These are phyloP conservation scores for Bergia puertoricense DNA, from an alignment of 92 coral and sea anemone genomes.

Conservation along the genomic window DNA sequence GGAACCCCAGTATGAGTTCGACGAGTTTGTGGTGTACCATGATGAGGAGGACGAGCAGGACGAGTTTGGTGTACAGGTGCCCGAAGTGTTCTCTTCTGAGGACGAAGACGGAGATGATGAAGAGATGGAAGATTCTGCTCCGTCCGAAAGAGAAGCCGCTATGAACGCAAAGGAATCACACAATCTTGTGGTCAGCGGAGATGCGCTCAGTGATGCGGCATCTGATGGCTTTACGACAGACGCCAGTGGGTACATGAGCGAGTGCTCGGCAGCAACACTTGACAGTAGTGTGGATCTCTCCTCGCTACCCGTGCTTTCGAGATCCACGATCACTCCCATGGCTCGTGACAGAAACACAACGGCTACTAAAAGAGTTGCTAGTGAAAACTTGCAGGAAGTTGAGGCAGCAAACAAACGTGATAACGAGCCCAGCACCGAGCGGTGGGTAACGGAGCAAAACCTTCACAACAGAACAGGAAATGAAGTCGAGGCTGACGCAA, in stretches of 20 bases:
- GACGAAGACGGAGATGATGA: constrained; percentile 30
- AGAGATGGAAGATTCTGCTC: not conserved
- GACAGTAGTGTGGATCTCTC: constrained; percentile 21
- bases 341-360: not conserved
- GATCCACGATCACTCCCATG: not conserved
- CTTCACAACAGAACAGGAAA: not conserved
- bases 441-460: not conserved
- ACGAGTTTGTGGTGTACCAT: constrained; percentile 39
- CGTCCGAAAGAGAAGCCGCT: not conserved
- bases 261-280: constrained; percentile 1
- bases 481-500: not conserved
- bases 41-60: constrained; percentile 27
- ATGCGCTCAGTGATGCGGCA: not conserved
- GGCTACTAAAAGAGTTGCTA: not conserved
- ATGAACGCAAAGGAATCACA: not conserved
- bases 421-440: not conserved
- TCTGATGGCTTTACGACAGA: constrained; percentile 32
- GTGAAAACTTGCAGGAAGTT: not conserved
- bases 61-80: constrained; percentile 23
- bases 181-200: not conserved
- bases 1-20: constrained; percentile 40
- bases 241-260: constrained; percentile 29
- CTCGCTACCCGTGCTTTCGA: constrained; percentile 8
- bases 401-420: not conserved
- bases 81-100: constrained; percentile 37